phyloP scores from a whole-genome alignment of 2,797 vertebrate species.

The Austrolebias charrua region DNA sequence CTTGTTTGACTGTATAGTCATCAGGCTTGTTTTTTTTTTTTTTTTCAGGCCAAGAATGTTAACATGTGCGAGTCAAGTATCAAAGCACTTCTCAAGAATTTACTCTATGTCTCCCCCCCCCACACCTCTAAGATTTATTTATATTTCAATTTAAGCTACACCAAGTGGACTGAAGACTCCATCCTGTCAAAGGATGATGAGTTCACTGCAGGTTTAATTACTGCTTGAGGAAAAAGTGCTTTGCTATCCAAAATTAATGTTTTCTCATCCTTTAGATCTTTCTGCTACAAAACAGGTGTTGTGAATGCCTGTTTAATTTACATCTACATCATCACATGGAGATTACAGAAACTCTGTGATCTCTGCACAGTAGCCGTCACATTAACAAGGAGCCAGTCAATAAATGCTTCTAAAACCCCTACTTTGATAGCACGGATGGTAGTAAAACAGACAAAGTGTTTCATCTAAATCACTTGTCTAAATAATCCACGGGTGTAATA shows the following conservation, averaged over 20 bases:
- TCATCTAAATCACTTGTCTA: not conserved
- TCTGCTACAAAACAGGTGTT: not conserved
- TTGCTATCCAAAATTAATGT: not conserved
- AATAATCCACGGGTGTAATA: not conserved
- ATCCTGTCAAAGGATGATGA: not conserved
- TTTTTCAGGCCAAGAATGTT: no score
- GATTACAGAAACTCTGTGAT: not conserved
- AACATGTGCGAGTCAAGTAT: no score
- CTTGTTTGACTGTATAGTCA: not conserved
- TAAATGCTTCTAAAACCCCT: not conserved
- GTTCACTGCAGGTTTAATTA: not conserved
- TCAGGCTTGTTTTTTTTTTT: not conserved
- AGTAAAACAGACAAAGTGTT: not conserved
- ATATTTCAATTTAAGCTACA: constrained; percentile 1
- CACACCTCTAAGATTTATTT: not conserved
- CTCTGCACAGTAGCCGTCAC: not conserved
- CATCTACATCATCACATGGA: constrained; percentile 9
- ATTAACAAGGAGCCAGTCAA: not conserved
- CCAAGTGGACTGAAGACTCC: not conserved
- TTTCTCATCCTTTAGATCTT: not conserved
- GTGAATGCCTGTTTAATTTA: not conserved
- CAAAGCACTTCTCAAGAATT: not conserved
- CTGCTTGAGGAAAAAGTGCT: constrained; percentile 4
- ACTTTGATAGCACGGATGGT: constrained; percentile 2
- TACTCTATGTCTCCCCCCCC: not conserved